Percentiles rank a stretch among this genome's conserved stretches.
Evolutionary conservation across 2,888 invertebrate genomes (phyloP).

Genomic region (Epinotia brunnichana): DNA sequence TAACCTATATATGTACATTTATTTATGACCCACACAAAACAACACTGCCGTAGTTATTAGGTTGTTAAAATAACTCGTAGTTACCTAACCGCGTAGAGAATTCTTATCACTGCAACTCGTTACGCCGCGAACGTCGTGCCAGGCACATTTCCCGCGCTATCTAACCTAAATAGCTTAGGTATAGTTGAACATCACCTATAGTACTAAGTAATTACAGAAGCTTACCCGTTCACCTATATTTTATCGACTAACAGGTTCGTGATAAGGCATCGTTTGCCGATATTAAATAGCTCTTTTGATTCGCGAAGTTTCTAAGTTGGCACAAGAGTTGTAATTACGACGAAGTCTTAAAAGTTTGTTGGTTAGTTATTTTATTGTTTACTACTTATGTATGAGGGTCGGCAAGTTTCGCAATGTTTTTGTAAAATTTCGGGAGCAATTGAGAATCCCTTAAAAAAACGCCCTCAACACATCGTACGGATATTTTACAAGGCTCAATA

Average conservation of each 20-base stretch:
- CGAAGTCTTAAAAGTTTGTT: slow-evolving; percentile 20
- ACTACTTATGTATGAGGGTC: neutral
- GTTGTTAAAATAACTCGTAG: neutral
- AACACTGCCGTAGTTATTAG: no score
- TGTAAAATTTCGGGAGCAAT: neutral
- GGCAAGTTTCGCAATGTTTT: slow-evolving; percentile 11
- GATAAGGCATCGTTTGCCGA: slow-evolving; percentile 60
- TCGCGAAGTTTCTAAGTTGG: slow-evolving; percentile 18
- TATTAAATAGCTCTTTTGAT: slow-evolving; percentile 56
- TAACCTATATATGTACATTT: no score
- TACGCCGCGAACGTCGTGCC: slow-evolving; percentile 43
- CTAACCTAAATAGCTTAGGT: slow-evolving; percentile 37
- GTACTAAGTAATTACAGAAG: slow-evolving; percentile 49
- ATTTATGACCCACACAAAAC: no score
- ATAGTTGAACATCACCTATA: neutral
- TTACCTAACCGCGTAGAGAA: slow-evolving; percentile 20
- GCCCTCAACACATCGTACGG: no score
- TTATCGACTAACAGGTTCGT: slow-evolving; percentile 61
- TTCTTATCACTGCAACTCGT: slow-evolving; percentile 38
- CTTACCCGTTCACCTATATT: slow-evolving; percentile 61
- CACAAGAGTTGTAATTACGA: neutral
- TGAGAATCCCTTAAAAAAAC: no score
- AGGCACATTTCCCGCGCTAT: slow-evolving; percentile 54
- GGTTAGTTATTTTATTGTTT: slow-evolving; percentile 12
- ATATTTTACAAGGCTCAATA: no score